A percentile compares a stretch with the other conserved stretches of the same genome.
Conservation (phyloP, 2,888 invertebrate species). For the Incurvaria masculella region DNA sequence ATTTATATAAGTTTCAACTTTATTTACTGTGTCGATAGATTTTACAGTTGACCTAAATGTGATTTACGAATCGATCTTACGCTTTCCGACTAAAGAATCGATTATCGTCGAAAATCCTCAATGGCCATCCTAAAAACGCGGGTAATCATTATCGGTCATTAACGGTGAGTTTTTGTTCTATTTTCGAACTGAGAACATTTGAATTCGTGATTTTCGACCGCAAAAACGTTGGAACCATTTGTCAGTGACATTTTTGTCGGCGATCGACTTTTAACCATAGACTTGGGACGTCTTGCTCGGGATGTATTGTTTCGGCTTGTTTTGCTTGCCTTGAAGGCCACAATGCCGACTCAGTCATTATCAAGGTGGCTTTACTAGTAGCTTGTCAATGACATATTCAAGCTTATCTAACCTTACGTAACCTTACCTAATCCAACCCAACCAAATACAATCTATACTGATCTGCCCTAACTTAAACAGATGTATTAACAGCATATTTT, state of each 20-base stretch:
- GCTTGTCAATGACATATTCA: no score
- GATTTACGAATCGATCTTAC: background rate
- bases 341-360: no score
- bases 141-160: background rate
- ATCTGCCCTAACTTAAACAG: no score
- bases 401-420: no score
- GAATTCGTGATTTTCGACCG: slow-evolving; percentile 54
- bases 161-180: background rate
- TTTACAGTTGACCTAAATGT: background rate
- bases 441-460: no score
- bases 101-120: background rate
- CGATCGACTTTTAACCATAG: slow-evolving; percentile 58
- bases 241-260: slow-evolving; percentile 56
- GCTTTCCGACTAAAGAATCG: background rate
- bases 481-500: no score
- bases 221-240: slow-evolving; percentile 55
- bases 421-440: no score
- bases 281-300: slow-evolving; percentile 29
- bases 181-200: slow-evolving; percentile 49
- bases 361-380: no score
- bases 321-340: no score
- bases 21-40: no score
- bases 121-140: background rate
- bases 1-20: no score
- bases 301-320: background rate